Conservation (phyloP, 2,888 invertebrate genomes). For the Drosophila anomelani region DNA sequence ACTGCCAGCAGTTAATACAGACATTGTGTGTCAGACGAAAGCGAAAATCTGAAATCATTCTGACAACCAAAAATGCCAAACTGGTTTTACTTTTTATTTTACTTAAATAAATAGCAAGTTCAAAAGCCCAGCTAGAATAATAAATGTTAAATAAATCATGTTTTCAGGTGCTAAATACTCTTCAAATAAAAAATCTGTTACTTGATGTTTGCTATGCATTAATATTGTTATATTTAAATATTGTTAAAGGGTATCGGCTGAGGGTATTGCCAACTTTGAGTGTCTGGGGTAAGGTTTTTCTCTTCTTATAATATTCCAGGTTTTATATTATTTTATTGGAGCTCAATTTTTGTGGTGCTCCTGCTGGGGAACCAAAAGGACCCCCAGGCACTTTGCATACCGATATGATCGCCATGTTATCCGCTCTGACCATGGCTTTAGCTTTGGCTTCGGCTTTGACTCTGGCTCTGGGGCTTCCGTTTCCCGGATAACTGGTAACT, state of each 20-base stretch:
- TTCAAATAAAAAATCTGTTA: neutral
- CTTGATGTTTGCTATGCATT: neutral
- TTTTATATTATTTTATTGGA: slow-evolving; percentile 37
- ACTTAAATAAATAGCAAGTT: slow-evolving; percentile 10
- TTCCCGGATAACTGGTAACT: slow-evolving; percentile 9
- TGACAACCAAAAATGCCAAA: slow-evolving; percentile 5
- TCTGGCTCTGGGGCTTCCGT: slow-evolving; percentile 17
- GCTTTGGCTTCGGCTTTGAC: slow-evolving; percentile 11
- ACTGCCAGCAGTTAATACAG: slow-evolving; percentile 14
- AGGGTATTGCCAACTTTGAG: slow-evolving; percentile 1
- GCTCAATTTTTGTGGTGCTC: slow-evolving; percentile 23
- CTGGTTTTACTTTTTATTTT: neutral
- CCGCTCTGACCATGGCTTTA: slow-evolving; percentile 39
- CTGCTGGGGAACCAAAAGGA: slow-evolving; percentile 27
- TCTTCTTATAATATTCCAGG: slow-evolving; percentile 6
- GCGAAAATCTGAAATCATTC: slow-evolving; percentile 7
- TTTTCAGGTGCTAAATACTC: neutral
- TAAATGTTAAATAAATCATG: neutral
- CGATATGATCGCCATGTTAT: slow-evolving; percentile 63
- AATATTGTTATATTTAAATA: neutral
- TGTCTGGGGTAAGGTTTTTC: too few species aligned
- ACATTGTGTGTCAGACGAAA: neutral
- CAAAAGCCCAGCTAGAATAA: neutral
- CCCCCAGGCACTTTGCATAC: slow-evolving; percentile 52
- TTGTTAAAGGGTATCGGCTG: neutral